A percentile compares a stretch with the other conserved stretches of the same genome.
Evolutionary conservation across 2,797 vertebrate genomes (phyloP).

Genomic region (Cyprinella venusta): DNA sequence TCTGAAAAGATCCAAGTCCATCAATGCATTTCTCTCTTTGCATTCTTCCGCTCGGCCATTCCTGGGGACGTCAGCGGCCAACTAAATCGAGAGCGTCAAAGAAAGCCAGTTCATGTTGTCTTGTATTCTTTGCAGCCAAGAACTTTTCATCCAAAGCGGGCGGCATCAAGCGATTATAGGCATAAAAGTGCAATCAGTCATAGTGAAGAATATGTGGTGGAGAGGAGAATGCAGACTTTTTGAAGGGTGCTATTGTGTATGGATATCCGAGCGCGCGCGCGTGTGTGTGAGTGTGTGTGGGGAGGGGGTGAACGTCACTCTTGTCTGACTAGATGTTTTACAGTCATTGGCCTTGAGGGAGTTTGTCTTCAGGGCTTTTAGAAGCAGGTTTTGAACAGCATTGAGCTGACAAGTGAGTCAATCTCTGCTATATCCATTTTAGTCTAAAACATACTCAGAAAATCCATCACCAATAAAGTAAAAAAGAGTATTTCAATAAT

Average conservation of each 20-base stretch:
- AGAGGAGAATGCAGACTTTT: slow-evolving; percentile 51
- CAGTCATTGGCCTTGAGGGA: slow-evolving; percentile 55
- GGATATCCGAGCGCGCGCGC: slow-evolving; percentile 23
- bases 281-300: background rate
- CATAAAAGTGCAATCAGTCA: slow-evolving; percentile 53
- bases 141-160: slow-evolving; percentile 35
- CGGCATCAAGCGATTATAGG: slow-evolving; percentile 22
- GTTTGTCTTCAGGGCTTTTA: slow-evolving; percentile 44
- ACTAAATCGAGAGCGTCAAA: slow-evolving; percentile 45
- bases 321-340: slow-evolving; percentile 50
- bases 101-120: slow-evolving; percentile 33
- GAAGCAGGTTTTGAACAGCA: slow-evolving; percentile 33
- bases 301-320: slow-evolving; percentile 41
- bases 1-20: slow-evolving; percentile 53
- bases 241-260: slow-evolving; percentile 52
- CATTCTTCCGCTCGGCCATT: slow-evolving; percentile 49
- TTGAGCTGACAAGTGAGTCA: slow-evolving; percentile 31
- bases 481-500: no score
- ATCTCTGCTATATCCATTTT: slow-evolving; percentile 15
- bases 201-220: slow-evolving; percentile 22
- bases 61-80: slow-evolving; percentile 34
- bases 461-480: no score
- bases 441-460: no score
- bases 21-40: slow-evolving; percentile 41
- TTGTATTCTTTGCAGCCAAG: slow-evolving; percentile 32